Conservation (phyloP, 2,797 vertebrate species). For the Ciconia nigra region DNA sequence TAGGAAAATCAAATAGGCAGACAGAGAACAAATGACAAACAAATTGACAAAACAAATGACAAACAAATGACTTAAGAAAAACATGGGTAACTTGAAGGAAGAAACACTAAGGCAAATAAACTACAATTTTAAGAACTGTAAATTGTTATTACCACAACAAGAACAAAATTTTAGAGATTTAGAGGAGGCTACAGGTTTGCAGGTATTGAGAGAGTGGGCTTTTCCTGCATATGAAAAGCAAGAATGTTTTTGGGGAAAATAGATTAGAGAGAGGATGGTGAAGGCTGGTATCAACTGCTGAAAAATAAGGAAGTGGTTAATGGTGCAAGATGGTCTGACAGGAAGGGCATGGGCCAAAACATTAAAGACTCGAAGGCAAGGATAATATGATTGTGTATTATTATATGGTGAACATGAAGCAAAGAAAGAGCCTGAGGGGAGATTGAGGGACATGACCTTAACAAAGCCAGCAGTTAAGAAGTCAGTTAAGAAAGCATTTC, state of each 20-base stretch:
- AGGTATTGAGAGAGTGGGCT: neutral
- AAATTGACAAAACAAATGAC: neutral
- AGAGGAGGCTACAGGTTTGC: neutral
- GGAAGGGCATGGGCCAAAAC: neutral
- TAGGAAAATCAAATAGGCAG: neutral
- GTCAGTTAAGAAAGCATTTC: neutral
- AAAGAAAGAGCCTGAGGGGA: neutral
- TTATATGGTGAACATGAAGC: neutral
- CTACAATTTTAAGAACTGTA: neutral
- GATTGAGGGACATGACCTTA: neutral
- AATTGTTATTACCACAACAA: neutral
- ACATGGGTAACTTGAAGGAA: neutral
- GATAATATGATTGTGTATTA: neutral
- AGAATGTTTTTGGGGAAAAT: neutral
- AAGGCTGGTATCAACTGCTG: neutral
- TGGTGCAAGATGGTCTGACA: neutral
- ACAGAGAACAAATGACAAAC: neutral
- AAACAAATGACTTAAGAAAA: neutral
- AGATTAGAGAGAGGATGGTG: neutral
- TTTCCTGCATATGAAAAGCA: neutral
- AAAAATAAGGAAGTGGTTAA: neutral
- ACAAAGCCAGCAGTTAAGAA: neutral
- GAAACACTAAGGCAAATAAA: neutral
- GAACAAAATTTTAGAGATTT: neutral
- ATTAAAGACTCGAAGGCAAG: neutral